These are phyloP conservation scores for Tetragonula carbonaria DNA, from an alignment of 2,888 invertebrate species.

Conservation along the genomic window DNA sequence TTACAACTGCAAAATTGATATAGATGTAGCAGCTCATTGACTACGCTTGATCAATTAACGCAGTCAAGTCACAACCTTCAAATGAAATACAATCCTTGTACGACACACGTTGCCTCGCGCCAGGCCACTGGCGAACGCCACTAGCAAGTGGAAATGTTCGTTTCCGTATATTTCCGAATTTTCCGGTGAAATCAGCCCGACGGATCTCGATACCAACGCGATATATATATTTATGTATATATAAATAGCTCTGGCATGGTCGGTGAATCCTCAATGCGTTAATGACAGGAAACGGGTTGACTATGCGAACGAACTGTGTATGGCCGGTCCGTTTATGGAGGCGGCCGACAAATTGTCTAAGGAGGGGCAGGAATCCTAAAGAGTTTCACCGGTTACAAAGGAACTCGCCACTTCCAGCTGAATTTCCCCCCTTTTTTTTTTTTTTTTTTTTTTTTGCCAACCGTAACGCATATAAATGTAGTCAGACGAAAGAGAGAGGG, in stretches of 20 bases:
- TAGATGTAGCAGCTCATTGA: too few species aligned
- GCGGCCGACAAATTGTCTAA: conserved; percentile 72
- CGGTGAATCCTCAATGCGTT: conserved; percentile 75
- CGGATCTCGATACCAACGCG: conserved; percentile 13
- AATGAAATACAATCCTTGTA: too few species aligned
- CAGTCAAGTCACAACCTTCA: too few species aligned
- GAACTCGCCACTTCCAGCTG: conserved; percentile 57
- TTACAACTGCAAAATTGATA: too few species aligned
- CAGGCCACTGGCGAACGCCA: neutral
- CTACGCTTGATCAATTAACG: too few species aligned
- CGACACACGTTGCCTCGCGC: too few species aligned
- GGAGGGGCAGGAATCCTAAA: conserved; percentile 72
- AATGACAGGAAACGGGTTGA: conserved; percentile 74
- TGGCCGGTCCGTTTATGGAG: conserved; percentile 70
- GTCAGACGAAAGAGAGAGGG: neutral
- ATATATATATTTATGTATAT: neutral
- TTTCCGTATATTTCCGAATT: neutral
- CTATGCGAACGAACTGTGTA: conserved; percentile 58
- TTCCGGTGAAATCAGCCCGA: neutral
- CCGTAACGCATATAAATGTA: conserved; percentile 54
- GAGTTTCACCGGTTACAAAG: conserved; percentile 67
- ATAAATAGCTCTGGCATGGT: conserved; percentile 34
- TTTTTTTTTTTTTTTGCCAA: conserved; percentile 54
- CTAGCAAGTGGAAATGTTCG: neutral
- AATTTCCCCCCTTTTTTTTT: conserved; percentile 45